Percentiles rank a stretch among this genome's conserved stretches.
phyloP scores from a whole-genome alignment of 2,113 vertebrate species.

The Grammomys dolichurus region DNA sequence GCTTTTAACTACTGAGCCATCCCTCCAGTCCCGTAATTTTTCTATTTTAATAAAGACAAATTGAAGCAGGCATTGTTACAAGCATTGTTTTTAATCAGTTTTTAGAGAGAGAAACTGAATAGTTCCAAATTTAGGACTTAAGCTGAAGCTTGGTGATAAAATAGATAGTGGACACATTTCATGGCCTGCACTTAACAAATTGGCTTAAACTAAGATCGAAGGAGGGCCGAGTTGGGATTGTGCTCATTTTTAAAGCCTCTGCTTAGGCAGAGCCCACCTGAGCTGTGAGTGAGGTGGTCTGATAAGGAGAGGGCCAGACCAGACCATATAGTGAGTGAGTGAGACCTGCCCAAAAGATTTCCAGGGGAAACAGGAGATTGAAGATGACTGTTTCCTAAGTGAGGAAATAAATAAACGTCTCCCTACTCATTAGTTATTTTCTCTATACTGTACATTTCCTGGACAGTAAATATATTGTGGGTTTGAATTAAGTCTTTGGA shows the following conservation, averaged over 20 bases:
- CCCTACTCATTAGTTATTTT: background rate
- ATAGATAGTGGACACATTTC: conserved; percentile 32
- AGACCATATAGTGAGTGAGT: background rate
- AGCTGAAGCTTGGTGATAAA: conserved; percentile 46
- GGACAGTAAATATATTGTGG: conserved; percentile 25
- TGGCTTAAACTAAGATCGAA: conserved; percentile 57
- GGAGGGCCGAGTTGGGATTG: background rate
- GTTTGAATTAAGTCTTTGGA: conserved; percentile 55
- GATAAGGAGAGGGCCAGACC: background rate
- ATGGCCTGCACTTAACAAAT: background rate
- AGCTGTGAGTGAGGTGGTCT: background rate
- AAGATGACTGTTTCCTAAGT: conserved; percentile 18
- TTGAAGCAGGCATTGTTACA: conserved; percentile 44
- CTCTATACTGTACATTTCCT: conserved; percentile 6
- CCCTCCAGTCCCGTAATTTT: background rate
- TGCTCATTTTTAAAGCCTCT: background rate
- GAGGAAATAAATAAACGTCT: background rate
- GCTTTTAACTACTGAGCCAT: background rate
- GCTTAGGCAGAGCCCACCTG: background rate
- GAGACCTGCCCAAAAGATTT: background rate
- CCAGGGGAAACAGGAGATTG: background rate
- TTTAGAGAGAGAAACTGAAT: conserved; percentile 4
- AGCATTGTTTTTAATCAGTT: background rate
- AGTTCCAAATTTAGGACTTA: conserved; percentile 58
- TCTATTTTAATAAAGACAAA: conserved; percentile 49